Base-by-base conservation (phyloP, 2,797 vertebrate genomes). In the Tadarida brasiliensis region DNA sequence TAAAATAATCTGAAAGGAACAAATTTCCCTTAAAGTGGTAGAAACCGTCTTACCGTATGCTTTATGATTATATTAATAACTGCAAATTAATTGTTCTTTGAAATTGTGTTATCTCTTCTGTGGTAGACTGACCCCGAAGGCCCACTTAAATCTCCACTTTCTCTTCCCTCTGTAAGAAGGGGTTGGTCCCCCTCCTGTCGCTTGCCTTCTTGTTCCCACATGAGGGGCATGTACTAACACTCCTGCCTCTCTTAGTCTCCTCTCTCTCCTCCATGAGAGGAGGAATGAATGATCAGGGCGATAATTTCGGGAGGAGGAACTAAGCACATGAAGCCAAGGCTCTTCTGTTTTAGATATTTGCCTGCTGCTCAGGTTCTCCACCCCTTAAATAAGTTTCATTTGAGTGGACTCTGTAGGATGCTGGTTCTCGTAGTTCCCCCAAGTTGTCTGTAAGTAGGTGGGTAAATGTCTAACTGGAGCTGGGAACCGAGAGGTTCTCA, bases 1-100 rank as follows among this genome's bases (percentile, higher is more conserved):
- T 63, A 78, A 82, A 82, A 90, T 70, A 19, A 16, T 35, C 10
- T 26, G 9, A 94, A 82, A 86, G 63, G 20, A 78, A 26, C 20
- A 39, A 14, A 77, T 71, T 87, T 88, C 11, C 26, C 94, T 71
- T 94, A 82, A 91, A 94, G 81, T 49, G 8, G n/a, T 74, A 92
- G 30, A 78, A 88, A 26, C 16, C 30, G 11, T 73, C 91, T 70
- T 82, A 59, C 11, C 63, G 22, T 93, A 86, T 90, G 63, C n/a
- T 84, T 90, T 77, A 30, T 61, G 73, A 89, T 56, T 80, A 20
- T 70, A 68, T 88, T 81, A 30, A 39, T 81, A 92, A 56, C 11
- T 44, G 33, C 16, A 5, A 77, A 7, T 88, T 86, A 65, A 91
- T 87, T 84, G 63, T 90, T 82, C 30, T 63, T 61, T 90, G 87